Conservation (phyloP, 30 jellyfish, hydroid and myxozoan species). For the Hydractinia echinata region DNA sequence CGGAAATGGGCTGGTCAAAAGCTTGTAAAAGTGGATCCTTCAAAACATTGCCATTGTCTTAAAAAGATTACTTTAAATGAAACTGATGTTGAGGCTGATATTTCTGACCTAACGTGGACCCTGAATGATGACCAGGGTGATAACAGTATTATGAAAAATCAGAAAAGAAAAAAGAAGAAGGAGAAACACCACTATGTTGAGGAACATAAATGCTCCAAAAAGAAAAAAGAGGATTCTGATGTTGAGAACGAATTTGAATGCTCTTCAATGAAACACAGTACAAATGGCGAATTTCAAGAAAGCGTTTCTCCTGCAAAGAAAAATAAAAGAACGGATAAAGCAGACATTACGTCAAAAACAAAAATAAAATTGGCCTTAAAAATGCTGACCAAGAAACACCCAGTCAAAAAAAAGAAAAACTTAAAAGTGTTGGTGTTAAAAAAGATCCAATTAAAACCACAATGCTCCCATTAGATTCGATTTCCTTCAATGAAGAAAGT, state of each 20-base stretch:
- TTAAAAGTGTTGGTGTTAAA: constrained; percentile 17
- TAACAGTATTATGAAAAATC: neutral
- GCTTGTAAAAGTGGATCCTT: constrained; percentile 63
- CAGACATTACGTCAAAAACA: too few species aligned
- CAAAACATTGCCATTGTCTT: constrained; percentile 88
- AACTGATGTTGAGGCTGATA: neutral
- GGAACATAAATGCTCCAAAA: too few species aligned
- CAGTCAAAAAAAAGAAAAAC: neutral
- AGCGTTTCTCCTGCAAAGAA: too few species aligned
- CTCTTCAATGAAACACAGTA: too few species aligned
- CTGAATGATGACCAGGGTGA: constrained; percentile 8
- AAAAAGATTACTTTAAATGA: constrained; percentile 39
- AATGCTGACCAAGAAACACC: too few species aligned
- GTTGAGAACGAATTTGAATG: too few species aligned
- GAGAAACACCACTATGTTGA: neutral
- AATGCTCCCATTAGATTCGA: too few species aligned
- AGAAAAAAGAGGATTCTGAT: too few species aligned
- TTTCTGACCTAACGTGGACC: constrained; percentile 42
- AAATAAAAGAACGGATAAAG: too few species aligned
- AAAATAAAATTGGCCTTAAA: too few species aligned
- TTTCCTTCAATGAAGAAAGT: too few species aligned
- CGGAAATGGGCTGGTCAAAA: constrained; percentile 27
- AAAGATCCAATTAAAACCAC: neutral
- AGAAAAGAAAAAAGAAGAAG: neutral
- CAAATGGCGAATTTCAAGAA: too few species aligned